Evolutionary conservation across 2,797 vertebrate species (phyloP), one percentile per base, ranked within the genome.

Genomic region (Sorex maritimensis): DNA sequence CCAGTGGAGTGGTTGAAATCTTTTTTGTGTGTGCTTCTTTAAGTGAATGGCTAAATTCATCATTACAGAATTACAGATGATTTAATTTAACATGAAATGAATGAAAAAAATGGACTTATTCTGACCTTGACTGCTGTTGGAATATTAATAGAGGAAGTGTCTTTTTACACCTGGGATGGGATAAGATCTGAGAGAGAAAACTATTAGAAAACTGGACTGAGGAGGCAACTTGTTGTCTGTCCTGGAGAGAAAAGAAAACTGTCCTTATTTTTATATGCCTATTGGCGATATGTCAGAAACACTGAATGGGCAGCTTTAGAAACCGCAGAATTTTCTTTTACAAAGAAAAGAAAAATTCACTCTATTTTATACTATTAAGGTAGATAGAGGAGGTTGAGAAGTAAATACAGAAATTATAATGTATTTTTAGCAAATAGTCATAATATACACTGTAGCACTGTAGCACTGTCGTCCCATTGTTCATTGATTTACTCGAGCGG

Each of bases 201-300:
- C 58, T 26, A n/a, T 96, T 92, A 95, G 74, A 89, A 83, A 61
- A 67, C 78, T 86, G 71, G 68, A 61, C 44, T 86, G 68, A 91
- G 74, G 79, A 91, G 95, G 24, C 71, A 89, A 82, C 85, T 71
- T 83, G 81, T 65, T 95, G 81, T 95, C 84, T 93, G 84, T 96
- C 94, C 89, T 2, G 0, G 77, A 58, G 84, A 92, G 84, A 95
- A 93, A 96, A 95, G 87, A 96, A 95, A 95, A 95, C 90, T 95
- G 88, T 94, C 91, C 92, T 95, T 58, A 67, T 96, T 96, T 96
- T 94, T 79, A 95, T 96, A 96, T 94, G 94, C 94, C 91, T 93
- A 83, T 91, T 96, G 95, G 94, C 87, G 58, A 90, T 92, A 80
- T 58, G 77, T 97, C 94, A 94, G 90, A 96, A 94, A 91, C 81